Evolutionary conservation across 2,797 vertebrate species (phyloP).

Genomic region (Eulemur coronatus): DNA sequence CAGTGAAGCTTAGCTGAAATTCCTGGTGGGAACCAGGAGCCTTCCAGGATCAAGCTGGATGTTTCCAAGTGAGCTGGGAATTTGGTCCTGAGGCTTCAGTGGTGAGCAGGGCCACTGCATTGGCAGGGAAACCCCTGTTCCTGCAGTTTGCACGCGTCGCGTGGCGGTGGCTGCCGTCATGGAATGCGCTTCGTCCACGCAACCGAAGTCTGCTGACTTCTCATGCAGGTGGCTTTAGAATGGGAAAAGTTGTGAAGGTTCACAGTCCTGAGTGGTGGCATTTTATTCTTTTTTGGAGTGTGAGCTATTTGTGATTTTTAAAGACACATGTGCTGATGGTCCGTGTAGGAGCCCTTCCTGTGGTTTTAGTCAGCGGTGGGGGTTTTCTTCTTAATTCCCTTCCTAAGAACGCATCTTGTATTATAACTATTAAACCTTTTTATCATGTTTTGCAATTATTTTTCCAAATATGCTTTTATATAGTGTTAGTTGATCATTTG

Average conservation of each 20-base stretch:
- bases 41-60: background rate
- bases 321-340: background rate
- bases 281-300: background rate
- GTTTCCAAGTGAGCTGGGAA: background rate
- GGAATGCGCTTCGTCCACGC: background rate
- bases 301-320: background rate
- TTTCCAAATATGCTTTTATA: background rate
- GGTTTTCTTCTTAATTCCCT: background rate
- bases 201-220: background rate
- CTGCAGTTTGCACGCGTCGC: background rate
- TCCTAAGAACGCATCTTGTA: background rate
- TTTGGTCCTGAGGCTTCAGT: background rate
- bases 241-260: background rate
- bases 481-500: background rate
- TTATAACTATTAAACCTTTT: background rate
- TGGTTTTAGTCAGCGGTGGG: background rate
- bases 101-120: rapidly evolving
- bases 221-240: background rate
- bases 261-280: background rate
- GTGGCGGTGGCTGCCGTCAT: background rate
- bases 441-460: background rate
- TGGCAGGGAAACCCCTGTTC: background rate
- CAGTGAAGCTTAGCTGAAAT: background rate
- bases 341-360: background rate
- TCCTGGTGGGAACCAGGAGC: background rate